A percentile compares a stretch with the other conserved stretches of the same genome.
Evolutionary conservation across 2,797 vertebrate species (phyloP).

Genomic region (Rhinophrynus dorsalis): DNA sequence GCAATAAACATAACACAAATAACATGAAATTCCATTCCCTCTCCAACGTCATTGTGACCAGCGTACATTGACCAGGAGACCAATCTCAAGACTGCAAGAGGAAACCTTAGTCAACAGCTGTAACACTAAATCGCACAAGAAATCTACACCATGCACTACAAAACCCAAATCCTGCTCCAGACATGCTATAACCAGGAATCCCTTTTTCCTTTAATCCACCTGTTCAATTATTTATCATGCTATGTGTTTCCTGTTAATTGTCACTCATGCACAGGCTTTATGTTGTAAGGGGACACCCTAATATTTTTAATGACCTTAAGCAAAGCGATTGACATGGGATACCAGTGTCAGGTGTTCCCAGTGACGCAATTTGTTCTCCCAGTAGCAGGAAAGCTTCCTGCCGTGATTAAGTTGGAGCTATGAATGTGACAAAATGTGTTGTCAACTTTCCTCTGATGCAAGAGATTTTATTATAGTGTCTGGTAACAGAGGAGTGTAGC

Average conservation of each 20-base stretch:
- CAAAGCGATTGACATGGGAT: constrained; percentile 76
- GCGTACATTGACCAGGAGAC: constrained; percentile 3
- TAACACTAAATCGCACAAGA: constrained; percentile 16
- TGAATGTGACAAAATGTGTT: constrained; percentile 83
- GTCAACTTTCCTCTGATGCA: constrained; percentile 91
- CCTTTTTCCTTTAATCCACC: constrained; percentile 71
- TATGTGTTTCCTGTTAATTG: constrained; percentile 68
- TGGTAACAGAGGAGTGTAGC: constrained; percentile 83
- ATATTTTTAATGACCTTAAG: constrained; percentile 78
- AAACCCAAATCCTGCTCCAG: constrained; percentile 41
- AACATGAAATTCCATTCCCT: constrained; percentile 46
- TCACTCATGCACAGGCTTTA: constrained; percentile 66
- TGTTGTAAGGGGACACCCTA: constrained; percentile 74
- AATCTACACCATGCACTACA: constrained; percentile 40
- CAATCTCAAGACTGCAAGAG: constrained; percentile 4
- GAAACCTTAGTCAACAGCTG: constrained; percentile 41
- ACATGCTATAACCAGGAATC: constrained; percentile 56
- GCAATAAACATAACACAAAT: constrained; percentile 38
- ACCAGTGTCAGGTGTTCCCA: constrained; percentile 73
- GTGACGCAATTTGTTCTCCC: constrained; percentile 76
- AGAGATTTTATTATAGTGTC: constrained; percentile 86
- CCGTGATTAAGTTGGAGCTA: constrained; percentile 75
- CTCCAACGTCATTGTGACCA: constrained; percentile 41
- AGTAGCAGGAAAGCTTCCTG: constrained; percentile 73
- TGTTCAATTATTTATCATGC: constrained; percentile 81